Evolutionary conservation across 2,888 invertebrate species (phyloP).

Genomic region (Drosophila neotestacea): DNA sequence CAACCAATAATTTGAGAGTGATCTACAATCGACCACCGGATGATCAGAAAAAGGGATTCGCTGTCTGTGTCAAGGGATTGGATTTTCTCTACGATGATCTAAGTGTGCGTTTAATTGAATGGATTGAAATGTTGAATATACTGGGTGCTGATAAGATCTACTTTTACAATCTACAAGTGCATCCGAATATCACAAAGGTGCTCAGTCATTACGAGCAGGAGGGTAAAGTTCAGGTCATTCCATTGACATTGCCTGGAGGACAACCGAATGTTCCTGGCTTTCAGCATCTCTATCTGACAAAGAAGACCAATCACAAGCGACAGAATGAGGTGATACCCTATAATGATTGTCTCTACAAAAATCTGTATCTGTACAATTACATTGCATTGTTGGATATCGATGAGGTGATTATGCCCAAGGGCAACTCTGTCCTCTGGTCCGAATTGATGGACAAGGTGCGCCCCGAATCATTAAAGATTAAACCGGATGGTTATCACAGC

Average conservation of each 20-base stretch:
- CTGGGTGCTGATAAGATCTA: conserved; percentile 96
- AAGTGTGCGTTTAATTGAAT: conserved; percentile 95
- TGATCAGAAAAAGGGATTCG: conserved; percentile 90
- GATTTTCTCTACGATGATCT: conserved; percentile 97
- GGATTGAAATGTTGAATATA: conserved; percentile 94
- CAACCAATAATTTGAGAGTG: conserved; percentile 93
- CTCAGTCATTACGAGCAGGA: conserved; percentile 87
- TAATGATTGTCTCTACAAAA: conserved; percentile 97
- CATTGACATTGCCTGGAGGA: conserved; percentile 93
- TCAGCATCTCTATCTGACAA: conserved; percentile 94
- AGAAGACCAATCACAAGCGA: conserved; percentile 96
- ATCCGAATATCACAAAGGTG: conserved; percentile 95
- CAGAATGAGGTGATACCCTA: conserved; percentile 98
- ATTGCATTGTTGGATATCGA: conserved; percentile 97
- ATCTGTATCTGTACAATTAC: conserved; percentile 95
- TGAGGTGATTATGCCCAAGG: conserved; percentile 96
- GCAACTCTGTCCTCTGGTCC: conserved; percentile 89
- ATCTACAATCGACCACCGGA: conserved; percentile 91
- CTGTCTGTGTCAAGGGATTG: conserved; percentile 96
- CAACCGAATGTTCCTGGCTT: conserved; percentile 95
- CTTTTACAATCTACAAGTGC: conserved; percentile 96
- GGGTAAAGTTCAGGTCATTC: conserved; percentile 91
- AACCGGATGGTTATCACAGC: conserved; percentile 87
- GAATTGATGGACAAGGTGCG: conserved; percentile 91
- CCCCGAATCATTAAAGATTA: conserved; percentile 88